Conservation (phyloP, 2,888 invertebrate species). For the Athripsodes cinereus region DNA sequence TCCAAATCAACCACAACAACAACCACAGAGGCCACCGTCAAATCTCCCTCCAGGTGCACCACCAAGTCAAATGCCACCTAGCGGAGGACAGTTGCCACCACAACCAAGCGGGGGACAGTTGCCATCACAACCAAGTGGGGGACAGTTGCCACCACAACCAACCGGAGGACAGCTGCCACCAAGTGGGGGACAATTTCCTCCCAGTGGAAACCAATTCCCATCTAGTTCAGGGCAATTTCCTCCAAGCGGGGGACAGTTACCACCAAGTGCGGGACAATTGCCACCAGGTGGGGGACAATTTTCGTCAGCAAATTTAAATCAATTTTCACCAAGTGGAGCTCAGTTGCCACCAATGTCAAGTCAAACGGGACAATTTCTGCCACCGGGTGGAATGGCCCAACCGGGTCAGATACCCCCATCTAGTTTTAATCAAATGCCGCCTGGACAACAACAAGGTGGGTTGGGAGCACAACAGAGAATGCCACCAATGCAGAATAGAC, state of each 20-base stretch:
- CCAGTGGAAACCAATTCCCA: too few species aligned
- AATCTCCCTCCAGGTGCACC: conserved; percentile 7
- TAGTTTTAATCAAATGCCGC: not conserved
- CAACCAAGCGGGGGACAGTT: not conserved
- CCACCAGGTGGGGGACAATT: not conserved
- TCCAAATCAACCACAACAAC: conserved; percentile 16
- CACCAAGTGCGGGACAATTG: not conserved
- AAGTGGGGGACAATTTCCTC: not conserved
- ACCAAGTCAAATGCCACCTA: conserved; percentile 3
- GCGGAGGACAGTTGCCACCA: not conserved
- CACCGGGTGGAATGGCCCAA: not conserved
- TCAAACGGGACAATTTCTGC: not conserved
- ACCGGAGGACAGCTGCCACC: conserved; percentile 23
- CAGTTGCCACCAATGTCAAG: too few species aligned
- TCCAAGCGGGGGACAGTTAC: not conserved
- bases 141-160: conserved; percentile 25
- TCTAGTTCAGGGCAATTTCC: not conserved
- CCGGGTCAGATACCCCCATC: not conserved
- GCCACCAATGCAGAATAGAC: conserved; percentile 8
- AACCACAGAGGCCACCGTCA: conserved; percentile 11
- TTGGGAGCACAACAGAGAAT: not conserved
- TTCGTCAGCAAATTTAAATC: not conserved
- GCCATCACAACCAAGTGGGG: not conserved
- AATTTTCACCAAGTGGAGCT: not conserved
- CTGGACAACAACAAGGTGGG: not conserved